Evolutionary conservation across 2,888 invertebrate species (phyloP).

Genomic region (Polietes domitor): DNA sequence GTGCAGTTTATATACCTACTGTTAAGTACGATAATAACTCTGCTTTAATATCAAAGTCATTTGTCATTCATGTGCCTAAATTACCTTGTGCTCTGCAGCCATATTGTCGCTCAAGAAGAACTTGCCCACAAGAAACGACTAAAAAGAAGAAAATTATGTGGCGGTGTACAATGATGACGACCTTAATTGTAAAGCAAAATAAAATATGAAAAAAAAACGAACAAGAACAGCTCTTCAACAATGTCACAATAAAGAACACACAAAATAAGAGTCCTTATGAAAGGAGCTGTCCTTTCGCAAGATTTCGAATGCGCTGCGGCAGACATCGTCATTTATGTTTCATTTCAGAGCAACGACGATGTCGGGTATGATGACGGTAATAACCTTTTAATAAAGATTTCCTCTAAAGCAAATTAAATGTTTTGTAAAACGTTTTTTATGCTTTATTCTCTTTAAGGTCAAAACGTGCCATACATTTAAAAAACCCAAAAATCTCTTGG

Average conservation of each 20-base stretch:
- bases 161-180: neutral
- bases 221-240: neutral
- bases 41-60: conserved; percentile 38
- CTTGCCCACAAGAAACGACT: neutral
- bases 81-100: conserved; percentile 15
- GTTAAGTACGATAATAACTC: conserved; percentile 23
- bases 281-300: neutral
- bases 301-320: neutral
- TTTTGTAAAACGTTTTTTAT: conserved; percentile 18
- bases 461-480: conserved; percentile 36
- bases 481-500: neutral
- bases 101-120: conserved; percentile 1
- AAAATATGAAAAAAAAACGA: neutral
- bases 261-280: neutral
- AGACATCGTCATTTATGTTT: neutral
- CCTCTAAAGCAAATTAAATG: conserved; percentile 33
- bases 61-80: conserved; percentile 38
- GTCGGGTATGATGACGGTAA: conserved; percentile 1
- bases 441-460: neutral
- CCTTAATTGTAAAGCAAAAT: neutral
- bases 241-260: neutral
- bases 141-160: neutral
- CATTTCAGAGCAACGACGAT: neutral
- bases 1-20: neutral
- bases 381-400: conserved; percentile 53